Evolutionary conservation across 1,140 invertebrate genomes (phyloP).

Genomic region (Heterodera schachtii): DNA sequence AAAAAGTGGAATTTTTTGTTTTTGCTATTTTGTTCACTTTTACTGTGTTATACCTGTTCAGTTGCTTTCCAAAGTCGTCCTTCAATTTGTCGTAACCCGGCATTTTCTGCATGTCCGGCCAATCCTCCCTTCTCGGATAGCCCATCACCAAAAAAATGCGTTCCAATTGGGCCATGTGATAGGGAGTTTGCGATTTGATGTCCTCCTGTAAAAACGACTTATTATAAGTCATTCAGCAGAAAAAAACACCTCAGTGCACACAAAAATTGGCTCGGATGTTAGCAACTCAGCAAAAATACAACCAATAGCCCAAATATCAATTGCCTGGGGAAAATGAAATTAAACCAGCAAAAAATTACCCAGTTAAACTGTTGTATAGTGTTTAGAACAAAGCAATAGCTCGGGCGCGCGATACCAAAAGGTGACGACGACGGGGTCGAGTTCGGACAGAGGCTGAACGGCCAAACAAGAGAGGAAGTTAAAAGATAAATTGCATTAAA

Average conservation of each 20-base stretch:
- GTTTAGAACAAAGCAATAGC: slow-evolving; percentile 88
- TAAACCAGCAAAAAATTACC: slow-evolving; percentile 2
- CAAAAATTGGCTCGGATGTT: slow-evolving; percentile 98
- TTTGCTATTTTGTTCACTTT: neutral
- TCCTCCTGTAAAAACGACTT: slow-evolving; percentile 28
- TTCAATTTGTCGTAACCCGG: slow-evolving; percentile 93
- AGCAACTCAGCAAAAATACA: slow-evolving; percentile 97
- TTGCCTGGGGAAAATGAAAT: slow-evolving; percentile 50
- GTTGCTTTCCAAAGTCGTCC: slow-evolving; percentile 92
- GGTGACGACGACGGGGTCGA: slow-evolving; percentile 99
- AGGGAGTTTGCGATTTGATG: slow-evolving; percentile 72
- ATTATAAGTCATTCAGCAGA: neutral
- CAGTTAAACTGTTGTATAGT: slow-evolving; percentile 78
- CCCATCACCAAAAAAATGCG: slow-evolving; percentile 99
- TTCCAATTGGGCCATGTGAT: slow-evolving; percentile 98
- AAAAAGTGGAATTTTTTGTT: no score
- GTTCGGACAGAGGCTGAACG: slow-evolving; percentile 81
- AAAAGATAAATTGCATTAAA: neutral
- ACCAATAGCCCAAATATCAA: slow-evolving; percentile 99
- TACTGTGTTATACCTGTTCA: neutral
- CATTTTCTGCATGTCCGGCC: slow-evolving; percentile 99
- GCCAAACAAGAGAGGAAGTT: no score
- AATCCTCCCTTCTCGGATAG: slow-evolving; percentile 93
- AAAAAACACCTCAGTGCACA: slow-evolving; percentile 83
- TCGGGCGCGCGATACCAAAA: slow-evolving; percentile 99